Base-by-base conservation (phyloP, 1,140 invertebrate species). In the Meteorus sp. region DNA sequence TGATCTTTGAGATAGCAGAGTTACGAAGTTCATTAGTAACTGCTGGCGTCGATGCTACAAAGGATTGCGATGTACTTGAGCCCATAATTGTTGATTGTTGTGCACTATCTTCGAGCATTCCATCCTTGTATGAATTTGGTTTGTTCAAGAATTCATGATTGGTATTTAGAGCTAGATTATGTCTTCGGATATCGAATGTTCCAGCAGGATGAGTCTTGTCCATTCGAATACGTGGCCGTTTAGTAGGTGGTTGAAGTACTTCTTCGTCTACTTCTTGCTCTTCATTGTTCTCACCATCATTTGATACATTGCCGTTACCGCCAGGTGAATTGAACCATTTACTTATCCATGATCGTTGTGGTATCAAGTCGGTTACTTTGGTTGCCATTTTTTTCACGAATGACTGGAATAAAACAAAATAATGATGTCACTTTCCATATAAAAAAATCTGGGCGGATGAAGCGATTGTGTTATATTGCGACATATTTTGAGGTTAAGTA, bases 321-420 rank as follows among this genome's bases (percentile, higher is more conserved):
- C 75, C 71, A 8, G 76, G 73, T 19, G 64, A 68, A 55, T 78
- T 78, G 37, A 80, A 79, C 77, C 74, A 78, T 55, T 79, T 80
- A 59, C 74, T 77, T 31, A 79, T 76, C 76, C 77, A 79, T 0
- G 72, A 80, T 50, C 63, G 61, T 51, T 76, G 76, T 22, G 76
- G 76, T 63, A 80, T 77, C 22, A 79, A 56, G 60, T 78, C 77
- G 43, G 77, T 75, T 23, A 79, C 70, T 66, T 76, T 79, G 31
- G 71, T 75, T 6, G 79, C 73, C 22, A 81, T 70, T 65, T 80
- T 80, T 65, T 74, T 80, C 9, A 81, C 76, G 57, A 81, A 79
- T n/a, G 78, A 80, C 79, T 81, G 66, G 11, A 72, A 67, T 48
- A 52, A 56, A 65, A 53, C 5, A 15, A 25, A 39, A 27, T 51